These are phyloP conservation scores for Opisthograptis luteolata DNA, from an alignment of 2,888 invertebrate genomes.

Conservation along the genomic window DNA sequence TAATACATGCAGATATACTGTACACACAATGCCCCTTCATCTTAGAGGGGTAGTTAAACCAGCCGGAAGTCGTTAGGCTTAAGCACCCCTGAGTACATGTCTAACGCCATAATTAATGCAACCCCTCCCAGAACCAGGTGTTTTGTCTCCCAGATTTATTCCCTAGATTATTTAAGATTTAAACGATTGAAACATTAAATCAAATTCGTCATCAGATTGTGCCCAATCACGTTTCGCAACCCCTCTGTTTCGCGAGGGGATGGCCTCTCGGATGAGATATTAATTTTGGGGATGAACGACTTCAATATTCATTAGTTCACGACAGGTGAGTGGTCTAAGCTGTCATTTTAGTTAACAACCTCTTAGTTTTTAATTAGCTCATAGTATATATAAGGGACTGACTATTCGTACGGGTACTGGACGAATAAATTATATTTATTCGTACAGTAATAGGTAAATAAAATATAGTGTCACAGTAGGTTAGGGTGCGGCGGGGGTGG, in stretches of 20 bases:
- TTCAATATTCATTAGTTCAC: conserved; percentile 44
- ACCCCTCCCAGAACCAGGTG: conserved; percentile 17
- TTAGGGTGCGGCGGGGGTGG: no score
- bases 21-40: no score
- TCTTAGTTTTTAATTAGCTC: no score
- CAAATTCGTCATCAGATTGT: conserved; percentile 59
- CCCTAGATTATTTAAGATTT: conserved; percentile 30
- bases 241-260: conserved; percentile 45
- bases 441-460: no score
- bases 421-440: no score
- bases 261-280: conserved; percentile 74
- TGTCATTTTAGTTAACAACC: conserved; percentile 34
- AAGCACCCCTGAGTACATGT: no score
- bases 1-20: no score
- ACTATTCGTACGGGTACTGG: no score
- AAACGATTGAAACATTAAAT: conserved; percentile 61
- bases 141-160: conserved; percentile 17
- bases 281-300: conserved; percentile 72
- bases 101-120: conserved; percentile 12
- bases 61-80: no score
- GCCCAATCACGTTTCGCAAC: conserved; percentile 51
- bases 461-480: no score
- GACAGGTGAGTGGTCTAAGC: conserved; percentile 38
- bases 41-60: no score
- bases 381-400: no score